Evolutionary conservation across 2,113 vertebrate genomes (phyloP).

Genomic region (Hyperopisus bebe): DNA sequence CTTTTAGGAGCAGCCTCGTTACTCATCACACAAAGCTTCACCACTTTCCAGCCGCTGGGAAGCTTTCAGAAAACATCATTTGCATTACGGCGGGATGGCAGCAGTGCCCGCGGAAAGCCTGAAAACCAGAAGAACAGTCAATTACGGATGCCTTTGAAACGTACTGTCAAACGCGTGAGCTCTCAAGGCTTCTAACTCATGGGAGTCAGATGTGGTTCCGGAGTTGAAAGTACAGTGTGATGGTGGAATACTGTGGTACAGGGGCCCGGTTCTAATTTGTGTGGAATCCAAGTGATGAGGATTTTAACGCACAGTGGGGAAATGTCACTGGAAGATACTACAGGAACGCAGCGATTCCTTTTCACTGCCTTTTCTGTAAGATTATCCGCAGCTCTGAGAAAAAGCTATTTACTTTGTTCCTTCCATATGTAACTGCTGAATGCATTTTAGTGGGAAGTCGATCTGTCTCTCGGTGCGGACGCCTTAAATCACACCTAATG

Average conservation of each 20-base stretch:
- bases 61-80: background rate
- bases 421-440: background rate
- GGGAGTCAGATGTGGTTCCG: background rate
- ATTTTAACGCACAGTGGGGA: background rate
- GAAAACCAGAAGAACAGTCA: background rate
- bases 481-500: constrained; percentile 56
- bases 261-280: background rate
- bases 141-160: background rate
- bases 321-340: background rate
- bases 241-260: background rate
- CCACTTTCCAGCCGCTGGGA: background rate
- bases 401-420: constrained; percentile 32
- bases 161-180: background rate
- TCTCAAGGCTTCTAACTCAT: background rate
- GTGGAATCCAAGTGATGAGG: background rate
- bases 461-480: constrained; percentile 38
- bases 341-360: background rate
- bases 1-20: background rate
- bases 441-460: constrained; percentile 34
- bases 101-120: background rate
- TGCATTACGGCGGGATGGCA: background rate
- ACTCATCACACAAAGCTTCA: background rate
- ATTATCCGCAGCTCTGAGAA: constrained; percentile 31
- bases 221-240: background rate
- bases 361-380: background rate